Percentiles rank a stretch among this genome's conserved stretches.
phyloP scores from a whole-genome alignment of 1,140 invertebrate genomes.

The Musca domestica region DNA sequence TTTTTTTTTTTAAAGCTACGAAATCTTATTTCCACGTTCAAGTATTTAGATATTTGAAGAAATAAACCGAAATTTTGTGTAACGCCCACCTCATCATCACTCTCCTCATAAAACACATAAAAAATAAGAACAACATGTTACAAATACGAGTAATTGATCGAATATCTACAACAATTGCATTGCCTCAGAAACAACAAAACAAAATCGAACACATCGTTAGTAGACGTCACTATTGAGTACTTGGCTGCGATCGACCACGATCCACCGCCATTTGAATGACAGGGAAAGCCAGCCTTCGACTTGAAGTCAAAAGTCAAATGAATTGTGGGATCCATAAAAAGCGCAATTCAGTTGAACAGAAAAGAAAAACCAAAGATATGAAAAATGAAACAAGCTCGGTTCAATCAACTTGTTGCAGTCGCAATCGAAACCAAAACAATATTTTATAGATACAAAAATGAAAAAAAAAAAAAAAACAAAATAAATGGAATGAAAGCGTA shows the following conservation, averaged over 20 bases:
- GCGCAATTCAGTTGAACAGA: neutral
- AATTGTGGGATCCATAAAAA: conserved; percentile 1
- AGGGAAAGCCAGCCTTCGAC: neutral
- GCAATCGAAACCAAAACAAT: no score
- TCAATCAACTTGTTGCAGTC: no score
- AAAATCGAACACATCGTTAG: neutral
- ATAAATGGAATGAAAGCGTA: neutral
- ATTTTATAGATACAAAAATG: neutral
- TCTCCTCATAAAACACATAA: no score
- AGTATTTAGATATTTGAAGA: no score
- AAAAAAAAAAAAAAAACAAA: neutral
- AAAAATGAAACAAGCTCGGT: no score
- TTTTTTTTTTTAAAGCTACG: no score
- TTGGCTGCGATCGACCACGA: neutral
- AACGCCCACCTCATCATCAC: no score
- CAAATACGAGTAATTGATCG: no score
- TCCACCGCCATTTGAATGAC: neutral
- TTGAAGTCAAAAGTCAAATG: conserved; percentile 4
- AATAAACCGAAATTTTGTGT: no score
- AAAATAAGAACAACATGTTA: no score
- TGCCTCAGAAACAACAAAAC: neutral
- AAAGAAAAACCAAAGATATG: no score
- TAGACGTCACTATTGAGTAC: neutral
- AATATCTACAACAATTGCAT: neutral
- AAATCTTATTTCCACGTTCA: no score